Conservation (phyloP, 2,888 invertebrate genomes). For the Leptinotarsa tumamoca region DNA sequence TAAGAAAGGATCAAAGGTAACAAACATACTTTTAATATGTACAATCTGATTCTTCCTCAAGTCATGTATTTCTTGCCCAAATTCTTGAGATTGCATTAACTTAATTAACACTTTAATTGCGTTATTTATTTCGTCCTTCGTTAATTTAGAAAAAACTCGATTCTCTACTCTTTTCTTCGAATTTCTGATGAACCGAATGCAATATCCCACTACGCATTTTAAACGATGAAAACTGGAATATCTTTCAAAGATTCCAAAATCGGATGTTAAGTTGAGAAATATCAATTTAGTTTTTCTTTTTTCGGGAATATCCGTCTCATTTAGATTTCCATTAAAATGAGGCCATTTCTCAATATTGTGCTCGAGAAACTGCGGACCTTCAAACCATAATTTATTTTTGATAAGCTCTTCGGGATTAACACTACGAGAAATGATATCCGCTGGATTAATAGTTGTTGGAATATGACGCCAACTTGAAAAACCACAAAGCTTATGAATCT, state of each 20-base stretch:
- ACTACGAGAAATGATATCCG: constrained; percentile 50
- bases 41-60: constrained; percentile 1
- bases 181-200: background rate
- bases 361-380: constrained; percentile 36
- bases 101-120: background rate
- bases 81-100: constrained; percentile 2
- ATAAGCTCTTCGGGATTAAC: constrained; percentile 26
- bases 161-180: background rate
- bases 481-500: constrained; percentile 45
- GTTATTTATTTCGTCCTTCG: background rate
- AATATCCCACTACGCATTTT: constrained; percentile 13
- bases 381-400: constrained; percentile 41
- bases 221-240: constrained; percentile 3
- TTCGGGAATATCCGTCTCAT: background rate
- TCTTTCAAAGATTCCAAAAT: constrained; percentile 12
- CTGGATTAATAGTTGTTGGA: constrained; percentile 46
- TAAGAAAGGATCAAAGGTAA: constrained; percentile 22
- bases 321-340: constrained; percentile 11
- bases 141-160: background rate
- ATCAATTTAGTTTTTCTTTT: background rate
- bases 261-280: background rate
- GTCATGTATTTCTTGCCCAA: constrained; percentile 4
- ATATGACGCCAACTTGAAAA: constrained; percentile 49
- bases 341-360: constrained; percentile 8
- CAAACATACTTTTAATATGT: constrained; percentile 8